Conservation (phyloP, 2,797 vertebrate genomes). For the Phaenicophaeus curvirostris region DNA sequence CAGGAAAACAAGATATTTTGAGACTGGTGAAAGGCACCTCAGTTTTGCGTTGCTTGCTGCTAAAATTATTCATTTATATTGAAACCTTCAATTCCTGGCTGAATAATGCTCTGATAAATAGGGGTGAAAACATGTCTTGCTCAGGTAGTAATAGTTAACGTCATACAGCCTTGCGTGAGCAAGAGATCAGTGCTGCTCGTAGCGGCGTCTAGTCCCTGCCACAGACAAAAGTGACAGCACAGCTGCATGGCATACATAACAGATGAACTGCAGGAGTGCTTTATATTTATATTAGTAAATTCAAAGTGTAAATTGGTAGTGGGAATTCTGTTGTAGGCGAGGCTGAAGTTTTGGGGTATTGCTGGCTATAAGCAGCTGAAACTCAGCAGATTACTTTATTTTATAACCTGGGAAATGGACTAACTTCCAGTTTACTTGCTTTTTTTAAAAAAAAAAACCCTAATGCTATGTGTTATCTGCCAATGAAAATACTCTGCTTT, state of each 20-base stretch:
- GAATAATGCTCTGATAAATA: constrained; percentile 15
- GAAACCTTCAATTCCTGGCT: constrained; percentile 21
- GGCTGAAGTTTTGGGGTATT: background rate
- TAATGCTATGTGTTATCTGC: background rate
- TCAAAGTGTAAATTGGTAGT: background rate
- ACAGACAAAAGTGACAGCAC: constrained; percentile 7
- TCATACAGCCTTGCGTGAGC: background rate
- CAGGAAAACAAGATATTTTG: constrained; percentile 62
- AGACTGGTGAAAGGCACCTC: constrained; percentile 9
- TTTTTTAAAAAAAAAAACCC: background rate
- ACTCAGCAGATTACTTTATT: background rate
- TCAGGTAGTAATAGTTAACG: constrained; percentile 45
- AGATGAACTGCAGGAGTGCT: background rate
- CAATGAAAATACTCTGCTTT: background rate
- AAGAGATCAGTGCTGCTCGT: constrained; percentile 24
- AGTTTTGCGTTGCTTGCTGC: constrained; percentile 26
- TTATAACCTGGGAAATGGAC: background rate
- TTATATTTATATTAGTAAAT: background rate
- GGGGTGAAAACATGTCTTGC: background rate
- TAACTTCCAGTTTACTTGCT: background rate
- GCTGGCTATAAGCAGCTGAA: background rate
- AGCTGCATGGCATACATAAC: background rate
- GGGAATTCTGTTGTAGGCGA: background rate
- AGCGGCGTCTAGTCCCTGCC: constrained; percentile 34
- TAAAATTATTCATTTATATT: constrained; percentile 36